Base-by-base conservation (phyloP, 2,888 invertebrate genomes). In the Sinodicranocentrus sp. region DNA sequence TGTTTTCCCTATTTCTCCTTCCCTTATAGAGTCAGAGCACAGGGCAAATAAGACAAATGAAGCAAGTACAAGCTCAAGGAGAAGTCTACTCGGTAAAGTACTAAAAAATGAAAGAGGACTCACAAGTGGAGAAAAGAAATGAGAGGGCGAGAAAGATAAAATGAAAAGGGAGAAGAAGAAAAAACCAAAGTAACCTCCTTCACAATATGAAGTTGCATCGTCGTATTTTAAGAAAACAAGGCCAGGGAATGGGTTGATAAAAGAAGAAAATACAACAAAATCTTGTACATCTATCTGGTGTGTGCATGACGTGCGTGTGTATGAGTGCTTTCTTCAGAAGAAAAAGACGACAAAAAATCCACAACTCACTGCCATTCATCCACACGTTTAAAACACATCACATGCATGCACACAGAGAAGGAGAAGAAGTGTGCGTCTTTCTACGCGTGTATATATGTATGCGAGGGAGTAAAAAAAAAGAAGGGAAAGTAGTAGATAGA, bases 371-470 rank as follows among this genome's bases (percentile, higher is more conserved):
- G 25, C 78, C 44, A 70, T 78, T 78, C 70, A 79, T 63, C 26
- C 71, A 71, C 79, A 52, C 79, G 71, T 79, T 71, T 71, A 52
- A 63, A 79, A 79, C 48, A 78, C 77, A 59, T 78, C 48, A 33
- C 23, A 77, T 28, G 77, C 43, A 59, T 70, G 63, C 71, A 63
- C 48, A 63, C 15, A 70, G 43, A 44, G 39, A 13, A 39, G 23
- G 43, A 23, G 21, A 67, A 44, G 21, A 23, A 67, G 57, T 25
- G 25, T 57, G 57, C 25, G 21, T 23, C 13, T 23, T 21, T 57
- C 2, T 57, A 8, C 43, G 28, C n/a, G 57, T 25, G 25, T 57
- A 25, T 57, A 13, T 23, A 15, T 23, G 57, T 57, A 13, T 57
- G 13, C 43, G 28, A 59, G 59, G 59, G 43, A 39, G 43, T 13